These are phyloP conservation scores for Esox lucius DNA, from an alignment of 2,797 vertebrate genomes.

Conservation along the genomic window DNA sequence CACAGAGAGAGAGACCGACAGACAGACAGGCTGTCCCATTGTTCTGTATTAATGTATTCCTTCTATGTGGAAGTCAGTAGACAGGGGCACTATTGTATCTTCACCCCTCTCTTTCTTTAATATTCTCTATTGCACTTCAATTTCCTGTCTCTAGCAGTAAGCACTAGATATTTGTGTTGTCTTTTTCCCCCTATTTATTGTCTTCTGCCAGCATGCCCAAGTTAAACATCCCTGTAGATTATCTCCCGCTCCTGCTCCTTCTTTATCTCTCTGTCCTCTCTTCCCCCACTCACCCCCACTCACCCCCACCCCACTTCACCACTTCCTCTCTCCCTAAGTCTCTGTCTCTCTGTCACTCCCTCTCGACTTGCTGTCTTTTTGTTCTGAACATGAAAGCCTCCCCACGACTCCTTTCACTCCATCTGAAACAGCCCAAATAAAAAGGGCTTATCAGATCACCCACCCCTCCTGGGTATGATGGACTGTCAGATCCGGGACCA, in stretches of 20 bases:
- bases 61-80: constrained; percentile 14
- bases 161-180: constrained; percentile 54
- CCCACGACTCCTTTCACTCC: constrained; percentile 73
- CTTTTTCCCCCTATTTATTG: constrained; percentile 46
- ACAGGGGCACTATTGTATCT: constrained; percentile 11
- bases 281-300: not conserved
- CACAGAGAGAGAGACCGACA: constrained; percentile 33
- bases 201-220: constrained; percentile 47
- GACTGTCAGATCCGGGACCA: constrained; percentile 37
- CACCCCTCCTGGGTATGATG: constrained; percentile 9
- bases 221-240: constrained; percentile 7
- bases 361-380: constrained; percentile 55
- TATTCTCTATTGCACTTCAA: constrained; percentile 34
- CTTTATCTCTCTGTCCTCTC: not conserved
- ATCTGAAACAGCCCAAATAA: constrained; percentile 76
- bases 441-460: constrained; percentile 73
- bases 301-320: constrained; percentile 13
- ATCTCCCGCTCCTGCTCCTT: not conserved
- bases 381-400: constrained; percentile 78
- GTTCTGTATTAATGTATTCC: constrained; percentile 67
- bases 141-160: constrained; percentile 68
- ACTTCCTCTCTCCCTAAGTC: constrained; percentile 64
- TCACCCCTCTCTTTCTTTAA: constrained; percentile 27
- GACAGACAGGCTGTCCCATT: constrained; percentile 38
- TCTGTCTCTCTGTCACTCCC: constrained; percentile 51